These are phyloP conservation scores for Neuroterus valhalla DNA, from an alignment of 1,140 invertebrate species.

Conservation along the genomic window DNA sequence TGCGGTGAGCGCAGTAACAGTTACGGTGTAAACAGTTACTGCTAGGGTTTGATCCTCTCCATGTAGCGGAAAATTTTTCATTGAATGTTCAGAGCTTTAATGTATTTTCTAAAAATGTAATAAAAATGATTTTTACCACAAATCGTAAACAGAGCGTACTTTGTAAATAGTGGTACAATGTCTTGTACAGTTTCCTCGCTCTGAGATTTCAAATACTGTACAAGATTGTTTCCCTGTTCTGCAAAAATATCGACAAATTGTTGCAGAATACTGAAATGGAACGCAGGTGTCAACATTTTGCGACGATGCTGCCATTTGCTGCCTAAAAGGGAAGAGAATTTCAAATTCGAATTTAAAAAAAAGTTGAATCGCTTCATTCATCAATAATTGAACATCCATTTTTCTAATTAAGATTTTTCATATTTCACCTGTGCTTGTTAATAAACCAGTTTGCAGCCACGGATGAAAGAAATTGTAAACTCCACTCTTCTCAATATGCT, in stretches of 20 bases:
- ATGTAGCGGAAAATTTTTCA: too few species aligned
- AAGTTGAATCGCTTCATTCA: too few species aligned
- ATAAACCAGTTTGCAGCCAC: constrained; percentile 43
- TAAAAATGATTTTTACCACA: neutral
- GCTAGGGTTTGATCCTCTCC: too few species aligned
- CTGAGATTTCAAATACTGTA: neutral
- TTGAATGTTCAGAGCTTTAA: too few species aligned
- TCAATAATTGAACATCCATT: too few species aligned
- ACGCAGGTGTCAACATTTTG: constrained; percentile 8
- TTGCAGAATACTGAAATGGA: neutral
- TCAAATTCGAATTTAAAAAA: too few species aligned
- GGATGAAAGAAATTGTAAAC: constrained; percentile 36
- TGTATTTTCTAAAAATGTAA: neutral
- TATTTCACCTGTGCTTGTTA: constrained; percentile 43
- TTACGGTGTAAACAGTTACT: too few species aligned
- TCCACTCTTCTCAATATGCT: constrained; percentile 42
- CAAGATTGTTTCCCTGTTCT: neutral
- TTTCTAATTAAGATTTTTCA: too few species aligned
- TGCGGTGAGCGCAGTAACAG: too few species aligned
- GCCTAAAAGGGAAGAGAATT: neutral
- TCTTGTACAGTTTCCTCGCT: constrained; percentile 5
- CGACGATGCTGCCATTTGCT: neutral
- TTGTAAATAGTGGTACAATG: constrained; percentile 4
- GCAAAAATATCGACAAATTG: constrained; percentile 17
- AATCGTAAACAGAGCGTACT: neutral